These are phyloP conservation scores for Mormyrus hasselquistii DNA, from an alignment of 2,797 vertebrate species.

Conservation along the genomic window DNA sequence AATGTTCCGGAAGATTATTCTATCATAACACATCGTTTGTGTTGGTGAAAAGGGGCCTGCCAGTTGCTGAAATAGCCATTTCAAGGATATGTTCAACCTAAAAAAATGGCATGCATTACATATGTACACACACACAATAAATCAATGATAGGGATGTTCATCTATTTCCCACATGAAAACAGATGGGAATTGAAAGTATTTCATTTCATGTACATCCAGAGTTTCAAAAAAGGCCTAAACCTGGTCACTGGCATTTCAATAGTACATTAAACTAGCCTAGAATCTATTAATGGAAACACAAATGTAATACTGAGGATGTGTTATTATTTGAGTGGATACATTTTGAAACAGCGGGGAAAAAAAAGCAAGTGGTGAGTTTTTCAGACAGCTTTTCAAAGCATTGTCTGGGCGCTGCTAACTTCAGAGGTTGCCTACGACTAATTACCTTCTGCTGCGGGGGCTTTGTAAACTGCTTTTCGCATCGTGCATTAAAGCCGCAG, in stretches of 20 bases:
- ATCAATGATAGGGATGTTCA: neutral
- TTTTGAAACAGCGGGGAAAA: slow-evolving; percentile 1
- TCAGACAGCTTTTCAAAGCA: slow-evolving; percentile 37
- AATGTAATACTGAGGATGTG: neutral
- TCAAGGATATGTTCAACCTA: neutral
- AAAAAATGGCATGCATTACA: neutral
- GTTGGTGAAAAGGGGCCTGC: neutral
- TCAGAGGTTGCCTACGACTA: slow-evolving; percentile 54
- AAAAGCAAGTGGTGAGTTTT: slow-evolving; percentile 31
- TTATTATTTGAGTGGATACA: slow-evolving; percentile 10
- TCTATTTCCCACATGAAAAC: neutral
- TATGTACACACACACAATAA: neutral
- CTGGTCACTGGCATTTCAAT: neutral
- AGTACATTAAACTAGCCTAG: neutral
- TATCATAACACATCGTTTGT: neutral
- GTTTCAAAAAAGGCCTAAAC: neutral
- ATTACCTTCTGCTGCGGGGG: slow-evolving; percentile 63
- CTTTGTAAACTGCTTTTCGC: slow-evolving; percentile 52
- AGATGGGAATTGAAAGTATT: neutral
- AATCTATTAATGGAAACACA: neutral
- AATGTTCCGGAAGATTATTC: slow-evolving; percentile 2
- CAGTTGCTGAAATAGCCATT: neutral
- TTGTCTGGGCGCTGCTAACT: slow-evolving; percentile 40
- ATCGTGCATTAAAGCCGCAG: slow-evolving; percentile 50
- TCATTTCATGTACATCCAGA: neutral